Conservation (phyloP, 2,888 invertebrate genomes). For the Salpingus planirostris region DNA sequence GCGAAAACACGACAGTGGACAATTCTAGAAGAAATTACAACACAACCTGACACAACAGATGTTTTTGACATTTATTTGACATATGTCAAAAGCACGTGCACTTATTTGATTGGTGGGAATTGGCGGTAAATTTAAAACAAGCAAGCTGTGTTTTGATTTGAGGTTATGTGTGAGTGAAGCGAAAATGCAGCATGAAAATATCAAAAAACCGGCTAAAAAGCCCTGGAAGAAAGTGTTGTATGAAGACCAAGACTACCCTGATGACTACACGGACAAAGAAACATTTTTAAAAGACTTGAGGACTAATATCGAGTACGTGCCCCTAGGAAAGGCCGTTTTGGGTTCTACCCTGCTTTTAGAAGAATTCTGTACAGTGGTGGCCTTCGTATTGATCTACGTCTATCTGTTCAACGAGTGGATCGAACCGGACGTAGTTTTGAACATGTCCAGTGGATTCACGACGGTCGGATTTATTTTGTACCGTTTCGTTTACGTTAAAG, state of each 20-base stretch:
- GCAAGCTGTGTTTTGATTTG: too few relatives aligned
- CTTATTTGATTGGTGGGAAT: too few relatives aligned
- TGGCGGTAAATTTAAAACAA: too few relatives aligned
- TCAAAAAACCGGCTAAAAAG: slow-evolving; percentile 31
- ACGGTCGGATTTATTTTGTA: slow-evolving; percentile 56
- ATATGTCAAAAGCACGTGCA: too few relatives aligned
- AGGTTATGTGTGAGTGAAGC: background rate
- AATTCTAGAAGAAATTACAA: too few relatives aligned
- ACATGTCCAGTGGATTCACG: slow-evolving; percentile 48
- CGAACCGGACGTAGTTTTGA: slow-evolving; percentile 55
- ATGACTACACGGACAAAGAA: slow-evolving; percentile 81
- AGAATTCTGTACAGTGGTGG: slow-evolving; percentile 67
- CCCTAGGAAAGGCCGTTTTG: slow-evolving; percentile 57
- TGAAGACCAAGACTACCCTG: slow-evolving; percentile 76
- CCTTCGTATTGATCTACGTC: slow-evolving; percentile 64
- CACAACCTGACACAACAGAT: too few relatives aligned
- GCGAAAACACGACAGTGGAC: too few relatives aligned
- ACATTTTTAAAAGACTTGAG: slow-evolving; percentile 77
- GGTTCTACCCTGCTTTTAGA: slow-evolving; percentile 74
- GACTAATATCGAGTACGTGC: slow-evolving; percentile 69
- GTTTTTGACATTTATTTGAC: too few relatives aligned
- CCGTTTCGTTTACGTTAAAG: slow-evolving; percentile 25
- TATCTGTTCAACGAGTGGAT: slow-evolving; percentile 62
- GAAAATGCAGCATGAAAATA: slow-evolving; percentile 1
- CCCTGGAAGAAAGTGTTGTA: slow-evolving; percentile 86